Base-by-base conservation (phyloP, 2,888 invertebrate genomes). In the Apamea epomidion region DNA sequence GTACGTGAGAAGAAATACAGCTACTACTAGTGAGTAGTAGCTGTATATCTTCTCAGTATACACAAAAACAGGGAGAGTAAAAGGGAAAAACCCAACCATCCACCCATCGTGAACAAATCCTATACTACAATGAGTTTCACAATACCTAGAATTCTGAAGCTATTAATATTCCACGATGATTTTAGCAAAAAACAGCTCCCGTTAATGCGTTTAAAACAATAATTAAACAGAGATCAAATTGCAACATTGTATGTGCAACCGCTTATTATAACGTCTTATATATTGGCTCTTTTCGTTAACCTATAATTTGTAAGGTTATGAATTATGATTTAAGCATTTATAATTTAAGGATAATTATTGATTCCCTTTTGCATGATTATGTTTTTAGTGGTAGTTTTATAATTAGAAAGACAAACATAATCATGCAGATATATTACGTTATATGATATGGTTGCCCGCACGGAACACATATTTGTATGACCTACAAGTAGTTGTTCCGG, bases 231-330 rank as follows among this genome's bases (percentile, higher is more conserved):
- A 91, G 86, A 93, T 93, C 90, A 91, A 91, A 91, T 90, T 90
- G 93, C 94, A 93, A 94, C 94, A 91, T 92, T 93, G 94, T 94
- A 89, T 82, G 86, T 86, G 89, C 82, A 93, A 89, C 94, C 89
- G 90, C 91, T 95, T 93, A 95, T 95, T 94, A 94, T 67, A 91
- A 90, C 91, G 90, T 86, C 84, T 89, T 92, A 93, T 94, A 93
- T 90, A 91, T 93, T 91, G 91, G 91, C 91, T 92, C 88, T 90
- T 88, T 84, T 86, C 81, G 79, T 89, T 89, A 90, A 86, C 90
- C 93, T 94, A 92, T 95, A 94, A 94, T 95, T 95, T 93, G 88
- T 89, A 88, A 89, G 90, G 92, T 91, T 93, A 93, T 93, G 93
- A 88, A 92, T 84, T 90, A 90, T 90, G 92, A 91, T 91, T 91